phyloP scores from a whole-genome alignment of 2,113 vertebrate genomes.

The Protobothrops flavoviridis region DNA sequence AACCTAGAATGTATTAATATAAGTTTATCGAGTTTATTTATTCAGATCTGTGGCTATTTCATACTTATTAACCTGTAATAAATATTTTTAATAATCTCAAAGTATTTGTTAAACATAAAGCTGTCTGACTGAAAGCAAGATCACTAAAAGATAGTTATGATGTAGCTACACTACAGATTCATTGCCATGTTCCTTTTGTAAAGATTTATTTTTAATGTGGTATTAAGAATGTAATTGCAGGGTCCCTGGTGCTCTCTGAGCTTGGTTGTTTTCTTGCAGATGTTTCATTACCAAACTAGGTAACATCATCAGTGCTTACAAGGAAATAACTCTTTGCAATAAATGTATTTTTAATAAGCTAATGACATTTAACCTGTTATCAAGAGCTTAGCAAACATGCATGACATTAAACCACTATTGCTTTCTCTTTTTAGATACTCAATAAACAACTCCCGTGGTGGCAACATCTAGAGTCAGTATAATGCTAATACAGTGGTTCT shows the following conservation, averaged over 20 bases:
- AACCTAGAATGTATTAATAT: slow-evolving; percentile 68
- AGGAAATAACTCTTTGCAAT: slow-evolving; percentile 8
- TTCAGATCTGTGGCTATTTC: slow-evolving; percentile 71
- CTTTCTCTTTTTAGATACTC: slow-evolving; percentile 16
- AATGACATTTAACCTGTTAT: slow-evolving; percentile 63
- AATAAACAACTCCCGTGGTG: neutral
- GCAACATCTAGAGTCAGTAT: slow-evolving; percentile 3
- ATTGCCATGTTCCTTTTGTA: slow-evolving; percentile 56
- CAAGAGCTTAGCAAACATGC: slow-evolving; percentile 56
- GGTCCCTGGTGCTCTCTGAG: neutral
- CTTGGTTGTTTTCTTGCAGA: neutral
- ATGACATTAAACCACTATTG: slow-evolving; percentile 43
- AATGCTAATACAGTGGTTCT: neutral
- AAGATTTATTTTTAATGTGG: slow-evolving; percentile 46
- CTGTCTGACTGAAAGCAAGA: slow-evolving; percentile 60
- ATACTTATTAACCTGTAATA: slow-evolving; percentile 74
- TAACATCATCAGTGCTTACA: neutral
- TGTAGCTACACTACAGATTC: slow-evolving; percentile 45
- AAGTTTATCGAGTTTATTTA: slow-evolving; percentile 63
- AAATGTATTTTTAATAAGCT: slow-evolving; percentile 59
- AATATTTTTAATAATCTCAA: slow-evolving; percentile 78
- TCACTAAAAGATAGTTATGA: slow-evolving; percentile 55
- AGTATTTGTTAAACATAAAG: slow-evolving; percentile 74
- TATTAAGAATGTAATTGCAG: slow-evolving; percentile 2
- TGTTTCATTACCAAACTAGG: neutral